These are phyloP conservation scores for Pollicipes pollicipes DNA, from an alignment of 1,140 invertebrate species.

Conservation along the genomic window DNA sequence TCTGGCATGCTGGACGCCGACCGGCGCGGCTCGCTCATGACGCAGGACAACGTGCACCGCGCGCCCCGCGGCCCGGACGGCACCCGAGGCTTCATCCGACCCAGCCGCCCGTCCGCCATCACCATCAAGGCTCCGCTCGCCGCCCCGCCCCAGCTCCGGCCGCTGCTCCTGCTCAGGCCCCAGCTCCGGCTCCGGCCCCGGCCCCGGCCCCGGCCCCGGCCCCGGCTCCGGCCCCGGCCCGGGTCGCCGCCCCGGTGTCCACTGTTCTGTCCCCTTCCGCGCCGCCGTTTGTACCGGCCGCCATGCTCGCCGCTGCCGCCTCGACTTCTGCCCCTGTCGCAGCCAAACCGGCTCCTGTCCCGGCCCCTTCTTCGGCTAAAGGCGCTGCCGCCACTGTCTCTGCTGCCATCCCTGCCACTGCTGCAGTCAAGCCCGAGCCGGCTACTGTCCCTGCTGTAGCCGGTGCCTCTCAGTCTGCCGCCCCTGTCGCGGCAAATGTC, in stretches of 20 bases:
- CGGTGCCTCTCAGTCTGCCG: too few species aligned
- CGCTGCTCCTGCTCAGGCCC: background rate
- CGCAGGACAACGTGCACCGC: slow-evolving; percentile 44
- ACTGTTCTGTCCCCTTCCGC: background rate
- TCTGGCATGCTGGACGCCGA: background rate
- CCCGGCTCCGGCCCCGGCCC: too few species aligned
- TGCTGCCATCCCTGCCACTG: background rate
- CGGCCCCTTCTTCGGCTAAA: background rate
- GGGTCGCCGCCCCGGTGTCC: background rate
- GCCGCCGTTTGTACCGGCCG: background rate
- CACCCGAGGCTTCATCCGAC: slow-evolving; percentile 45
- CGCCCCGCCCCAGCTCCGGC: too few species aligned
- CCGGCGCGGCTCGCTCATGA: background rate
- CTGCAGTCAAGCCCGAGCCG: too few species aligned
- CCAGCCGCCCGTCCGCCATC: background rate
- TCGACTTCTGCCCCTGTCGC: too few species aligned
- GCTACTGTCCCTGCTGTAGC: too few species aligned
- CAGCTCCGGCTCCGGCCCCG: background rate
- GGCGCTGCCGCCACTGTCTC: too few species aligned
- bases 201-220: too few species aligned
- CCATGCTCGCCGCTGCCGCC: background rate
- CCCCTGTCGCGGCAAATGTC: too few species aligned
- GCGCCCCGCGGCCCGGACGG: slow-evolving; percentile 66
- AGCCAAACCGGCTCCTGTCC: background rate
- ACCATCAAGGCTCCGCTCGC: background rate